phyloP scores from a whole-genome alignment of 2,113 vertebrate species.

The Hyaena hyaena region DNA sequence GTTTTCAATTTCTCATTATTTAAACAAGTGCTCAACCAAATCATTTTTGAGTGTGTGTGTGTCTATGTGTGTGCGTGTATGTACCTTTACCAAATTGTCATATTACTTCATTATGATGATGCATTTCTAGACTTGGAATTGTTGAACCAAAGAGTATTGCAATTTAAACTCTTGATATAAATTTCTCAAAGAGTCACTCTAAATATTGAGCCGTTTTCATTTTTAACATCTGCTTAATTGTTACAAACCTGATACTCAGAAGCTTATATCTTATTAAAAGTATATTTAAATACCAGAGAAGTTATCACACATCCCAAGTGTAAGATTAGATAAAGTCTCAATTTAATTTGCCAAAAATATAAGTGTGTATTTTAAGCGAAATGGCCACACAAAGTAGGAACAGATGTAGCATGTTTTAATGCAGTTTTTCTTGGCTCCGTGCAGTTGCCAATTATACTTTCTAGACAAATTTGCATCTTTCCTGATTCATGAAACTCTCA shows the following conservation, averaged over 20 bases:
- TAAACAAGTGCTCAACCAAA: conserved; percentile 2
- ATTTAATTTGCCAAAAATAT: conserved; percentile 49
- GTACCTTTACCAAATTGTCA: background rate
- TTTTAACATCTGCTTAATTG: conserved; percentile 34
- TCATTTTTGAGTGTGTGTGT: background rate
- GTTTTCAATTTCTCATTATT: conserved; percentile 29
- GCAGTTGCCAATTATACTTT: background rate
- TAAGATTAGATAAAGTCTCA: conserved; percentile 25
- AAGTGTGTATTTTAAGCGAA: conserved; percentile 42
- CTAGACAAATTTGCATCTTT: background rate
- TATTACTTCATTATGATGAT: background rate
- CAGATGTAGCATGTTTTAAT: conserved; percentile 26
- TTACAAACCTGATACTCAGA: conserved; percentile 29
- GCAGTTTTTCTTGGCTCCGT: background rate
- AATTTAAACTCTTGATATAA: background rate
- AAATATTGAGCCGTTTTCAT: conserved; percentile 42
- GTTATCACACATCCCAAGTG: background rate
- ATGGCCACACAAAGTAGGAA: background rate
- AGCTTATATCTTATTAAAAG: conserved; percentile 57
- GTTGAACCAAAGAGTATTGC: background rate
- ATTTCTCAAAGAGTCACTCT: conserved; percentile 21
- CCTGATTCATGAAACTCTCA: background rate
- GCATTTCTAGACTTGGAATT: background rate
- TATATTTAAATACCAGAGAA: conserved; percentile 29
- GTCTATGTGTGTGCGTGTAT: background rate